phyloP scores from a whole-genome alignment of 2,797 vertebrate species.

The Onychomys leucogaster region DNA sequence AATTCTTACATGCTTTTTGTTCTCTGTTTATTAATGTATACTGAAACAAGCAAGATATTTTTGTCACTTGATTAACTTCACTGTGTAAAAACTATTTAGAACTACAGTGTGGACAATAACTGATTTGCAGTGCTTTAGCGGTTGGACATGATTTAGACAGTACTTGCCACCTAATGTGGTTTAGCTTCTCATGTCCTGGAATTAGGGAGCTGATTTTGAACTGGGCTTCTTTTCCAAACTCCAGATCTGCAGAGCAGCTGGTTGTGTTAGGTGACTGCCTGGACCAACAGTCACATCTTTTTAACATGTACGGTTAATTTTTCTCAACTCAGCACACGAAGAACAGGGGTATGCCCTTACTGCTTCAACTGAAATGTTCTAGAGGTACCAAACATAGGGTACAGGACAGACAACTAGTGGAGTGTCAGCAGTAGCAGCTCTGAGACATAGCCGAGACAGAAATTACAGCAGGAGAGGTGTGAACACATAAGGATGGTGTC shows the following conservation, averaged over 20 bases:
- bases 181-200: slow-evolving; percentile 2
- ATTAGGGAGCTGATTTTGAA: slow-evolving; percentile 73
- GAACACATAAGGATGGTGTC: background rate
- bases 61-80: slow-evolving; percentile 10
- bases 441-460: slow-evolving; percentile 43
- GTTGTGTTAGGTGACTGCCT: slow-evolving; percentile 82
- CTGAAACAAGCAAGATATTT: background rate
- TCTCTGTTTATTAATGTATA: background rate
- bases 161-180: background rate
- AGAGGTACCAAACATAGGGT: slow-evolving; percentile 47
- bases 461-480: background rate
- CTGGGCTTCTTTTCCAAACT: slow-evolving; percentile 75
- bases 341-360: slow-evolving; percentile 78
- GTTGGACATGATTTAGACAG: slow-evolving; percentile 14
- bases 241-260: slow-evolving; percentile 81
- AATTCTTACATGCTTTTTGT: background rate
- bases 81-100: background rate
- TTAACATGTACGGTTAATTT: slow-evolving; percentile 87
- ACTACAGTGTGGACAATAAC: background rate
- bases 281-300: slow-evolving; percentile 80
- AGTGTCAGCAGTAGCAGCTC: slow-evolving; percentile 51
- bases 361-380: slow-evolving; percentile 85
- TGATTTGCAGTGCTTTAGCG: slow-evolving; percentile 38
- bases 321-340: slow-evolving; percentile 83
- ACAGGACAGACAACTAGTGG: slow-evolving; percentile 66